A percentile compares a stretch with the other conserved stretches of the same genome.
Conservation (phyloP, 2,888 invertebrate genomes). For the Ichneumoninae sp. region DNA sequence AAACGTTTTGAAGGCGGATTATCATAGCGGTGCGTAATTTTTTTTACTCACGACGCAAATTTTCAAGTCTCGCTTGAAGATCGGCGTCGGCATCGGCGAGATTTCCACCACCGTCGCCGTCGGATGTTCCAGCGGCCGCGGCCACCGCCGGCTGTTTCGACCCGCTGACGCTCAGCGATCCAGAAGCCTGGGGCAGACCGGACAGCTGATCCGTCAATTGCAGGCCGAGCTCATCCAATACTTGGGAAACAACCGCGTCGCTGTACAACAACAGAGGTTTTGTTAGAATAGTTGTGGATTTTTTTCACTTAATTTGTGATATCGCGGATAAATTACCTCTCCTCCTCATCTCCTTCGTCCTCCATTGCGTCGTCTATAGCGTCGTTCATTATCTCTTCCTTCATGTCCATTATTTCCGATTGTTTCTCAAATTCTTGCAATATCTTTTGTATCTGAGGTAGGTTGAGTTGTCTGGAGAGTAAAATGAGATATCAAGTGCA, state of each 20-base stretch:
- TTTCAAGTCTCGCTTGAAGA: constrained; percentile 97
- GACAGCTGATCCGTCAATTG: constrained; percentile 97
- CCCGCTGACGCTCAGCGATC: constrained; percentile 86
- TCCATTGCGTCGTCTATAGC: constrained; percentile 99
- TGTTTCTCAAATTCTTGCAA: constrained; percentile 99
- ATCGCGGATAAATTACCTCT: constrained; percentile 88
- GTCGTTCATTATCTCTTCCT: constrained; percentile 99
- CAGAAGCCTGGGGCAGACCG: constrained; percentile 91
- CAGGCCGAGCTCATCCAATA: constrained; percentile 98
- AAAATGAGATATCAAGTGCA: constrained; percentile 20
- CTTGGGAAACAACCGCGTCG: constrained; percentile 97
- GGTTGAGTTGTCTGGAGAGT: constrained; percentile 91
- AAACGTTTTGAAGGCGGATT: constrained; percentile 6
- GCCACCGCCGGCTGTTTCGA: constrained; percentile 88
- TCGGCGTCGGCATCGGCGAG: constrained; percentile 97
- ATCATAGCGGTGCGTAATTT: constrained; percentile 1
- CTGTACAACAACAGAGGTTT: constrained; percentile 85
- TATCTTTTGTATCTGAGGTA: constrained; percentile 99
- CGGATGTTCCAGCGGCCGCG: constrained; percentile 84
- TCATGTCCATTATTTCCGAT: constrained; percentile 99
- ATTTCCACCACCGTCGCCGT: constrained; percentile 84
- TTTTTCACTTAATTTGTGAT: constrained; percentile 14
- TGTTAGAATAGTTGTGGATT: constrained; percentile 37
- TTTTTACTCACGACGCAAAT: constrained; percentile 93
- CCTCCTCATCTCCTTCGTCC: constrained; percentile 98